A percentile compares a stretch with the other conserved stretches of the same genome.
phyloP scores from a whole-genome alignment of 2,113 vertebrate genomes.

The Muntiacus muntjak region DNA sequence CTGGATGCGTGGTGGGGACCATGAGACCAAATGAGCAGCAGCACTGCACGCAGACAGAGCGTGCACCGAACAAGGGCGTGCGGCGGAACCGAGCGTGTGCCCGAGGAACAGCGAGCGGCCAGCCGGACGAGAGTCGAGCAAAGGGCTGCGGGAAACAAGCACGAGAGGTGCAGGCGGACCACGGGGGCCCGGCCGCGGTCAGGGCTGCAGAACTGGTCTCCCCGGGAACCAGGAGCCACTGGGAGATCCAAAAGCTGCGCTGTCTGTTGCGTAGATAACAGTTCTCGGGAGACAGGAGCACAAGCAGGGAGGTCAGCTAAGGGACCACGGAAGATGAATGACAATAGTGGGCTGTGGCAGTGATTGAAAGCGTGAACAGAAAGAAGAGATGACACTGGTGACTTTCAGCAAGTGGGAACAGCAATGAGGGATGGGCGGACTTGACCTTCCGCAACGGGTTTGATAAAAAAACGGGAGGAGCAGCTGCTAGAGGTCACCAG shows the following conservation, averaged over 20 bases:
- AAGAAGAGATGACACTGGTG: neutral
- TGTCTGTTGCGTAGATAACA: neutral
- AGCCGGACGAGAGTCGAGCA: neutral
- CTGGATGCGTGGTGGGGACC: neutral
- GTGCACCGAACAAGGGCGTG: neutral
- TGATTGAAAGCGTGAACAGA: neutral
- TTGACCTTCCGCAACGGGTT: fast-evolving
- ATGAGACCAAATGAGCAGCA: neutral
- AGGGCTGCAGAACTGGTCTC: neutral
- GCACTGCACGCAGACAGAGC: neutral
- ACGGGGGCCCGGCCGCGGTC: neutral
- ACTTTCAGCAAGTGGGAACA: too few relatives aligned
- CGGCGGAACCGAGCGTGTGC: fast-evolving
- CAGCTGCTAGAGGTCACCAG: neutral
- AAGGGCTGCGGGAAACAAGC: neutral
- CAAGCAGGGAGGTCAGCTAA: neutral
- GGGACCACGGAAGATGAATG: neutral
- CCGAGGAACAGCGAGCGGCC: neutral
- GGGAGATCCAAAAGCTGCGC: neutral
- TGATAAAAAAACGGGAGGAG: neutral
- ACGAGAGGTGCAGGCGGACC: neutral
- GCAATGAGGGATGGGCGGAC: fast-evolving
- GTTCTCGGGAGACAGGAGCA: neutral
- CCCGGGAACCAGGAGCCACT: neutral
- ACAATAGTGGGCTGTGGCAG: neutral